Conservation (phyloP, 2,888 invertebrate species). For the Mamestra brassicae region DNA sequence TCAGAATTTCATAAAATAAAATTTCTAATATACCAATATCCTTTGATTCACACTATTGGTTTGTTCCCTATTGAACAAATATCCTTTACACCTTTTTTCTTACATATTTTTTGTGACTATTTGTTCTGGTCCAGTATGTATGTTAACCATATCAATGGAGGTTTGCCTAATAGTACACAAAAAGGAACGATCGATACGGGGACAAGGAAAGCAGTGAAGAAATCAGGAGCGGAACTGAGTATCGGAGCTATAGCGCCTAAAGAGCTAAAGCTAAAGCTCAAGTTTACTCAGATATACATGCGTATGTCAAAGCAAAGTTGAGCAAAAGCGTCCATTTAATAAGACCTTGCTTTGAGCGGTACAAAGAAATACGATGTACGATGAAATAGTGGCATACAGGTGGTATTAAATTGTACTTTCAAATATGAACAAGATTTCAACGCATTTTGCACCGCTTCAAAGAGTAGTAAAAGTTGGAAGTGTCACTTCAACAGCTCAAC, state of each 20-base stretch:
- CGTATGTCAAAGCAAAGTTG: constrained; percentile 19
- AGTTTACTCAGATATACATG: too few relatives aligned
- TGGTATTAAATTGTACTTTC: background rate
- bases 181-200: constrained; percentile 13
- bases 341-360: constrained; percentile 6
- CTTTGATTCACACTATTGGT: constrained; percentile 41
- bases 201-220: background rate
- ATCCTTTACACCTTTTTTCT: background rate
- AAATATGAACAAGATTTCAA: constrained; percentile 19
- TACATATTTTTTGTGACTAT: background rate
- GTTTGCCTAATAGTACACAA: background rate
- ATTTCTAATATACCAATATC: constrained; percentile 6
- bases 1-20: constrained; percentile 22
- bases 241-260: constrained; percentile 16
- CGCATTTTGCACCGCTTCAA: constrained; percentile 4
- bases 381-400: constrained; percentile 22
- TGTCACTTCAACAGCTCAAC: constrained; percentile 1
- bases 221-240: background rate
- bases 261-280: background rate
- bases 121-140: background rate
- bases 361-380: background rate
- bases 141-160: background rate
- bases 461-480: constrained; percentile 16
- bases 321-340: constrained; percentile 1
- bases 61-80: background rate